Conservation (phyloP, 2,888 invertebrate genomes). For the Agonopterix alstromeriana region DNA sequence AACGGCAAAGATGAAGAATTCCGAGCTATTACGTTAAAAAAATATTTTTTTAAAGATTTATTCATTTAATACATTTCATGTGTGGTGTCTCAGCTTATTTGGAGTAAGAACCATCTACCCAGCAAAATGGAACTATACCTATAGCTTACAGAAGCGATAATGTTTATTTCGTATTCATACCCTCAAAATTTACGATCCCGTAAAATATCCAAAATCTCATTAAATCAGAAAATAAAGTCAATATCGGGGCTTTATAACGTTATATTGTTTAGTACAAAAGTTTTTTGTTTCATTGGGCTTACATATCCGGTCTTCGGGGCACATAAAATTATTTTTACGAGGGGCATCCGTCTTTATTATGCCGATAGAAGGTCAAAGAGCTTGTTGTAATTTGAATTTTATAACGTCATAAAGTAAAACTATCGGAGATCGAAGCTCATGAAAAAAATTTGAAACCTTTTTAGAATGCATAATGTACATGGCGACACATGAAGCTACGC, state of each 20-base stretch:
- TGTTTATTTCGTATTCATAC: no score
- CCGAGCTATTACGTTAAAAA: no score
- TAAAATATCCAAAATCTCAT: constrained; percentile 1
- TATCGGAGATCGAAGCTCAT: constrained; percentile 11
- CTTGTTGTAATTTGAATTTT: constrained; percentile 33
- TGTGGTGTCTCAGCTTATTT: no score
- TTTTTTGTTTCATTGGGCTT: constrained; percentile 18
- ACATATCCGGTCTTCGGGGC: constrained; percentile 12
- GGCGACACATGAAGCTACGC: no score
- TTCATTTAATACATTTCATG: no score
- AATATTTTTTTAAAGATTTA: no score
- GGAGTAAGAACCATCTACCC: no score
- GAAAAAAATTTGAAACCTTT: constrained; percentile 1
- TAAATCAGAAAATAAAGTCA: constrained; percentile 11
- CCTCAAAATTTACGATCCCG: no score
- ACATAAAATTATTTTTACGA: constrained; percentile 30
- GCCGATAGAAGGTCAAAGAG: constrained; percentile 29
- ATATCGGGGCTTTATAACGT: constrained; percentile 5
- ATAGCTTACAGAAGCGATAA: no score
- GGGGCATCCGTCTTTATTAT: constrained; percentile 26
- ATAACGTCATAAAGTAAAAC: constrained; percentile 28
- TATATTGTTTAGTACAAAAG: constrained; percentile 10
- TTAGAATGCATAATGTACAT: neutral
- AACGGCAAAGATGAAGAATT: no score
- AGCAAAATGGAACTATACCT: no score